Percentiles rank a stretch among this genome's conserved stretches.
These are phyloP conservation scores for Clitarchus hookeri DNA, from an alignment of 2,888 invertebrate species.

Conservation along the genomic window DNA sequence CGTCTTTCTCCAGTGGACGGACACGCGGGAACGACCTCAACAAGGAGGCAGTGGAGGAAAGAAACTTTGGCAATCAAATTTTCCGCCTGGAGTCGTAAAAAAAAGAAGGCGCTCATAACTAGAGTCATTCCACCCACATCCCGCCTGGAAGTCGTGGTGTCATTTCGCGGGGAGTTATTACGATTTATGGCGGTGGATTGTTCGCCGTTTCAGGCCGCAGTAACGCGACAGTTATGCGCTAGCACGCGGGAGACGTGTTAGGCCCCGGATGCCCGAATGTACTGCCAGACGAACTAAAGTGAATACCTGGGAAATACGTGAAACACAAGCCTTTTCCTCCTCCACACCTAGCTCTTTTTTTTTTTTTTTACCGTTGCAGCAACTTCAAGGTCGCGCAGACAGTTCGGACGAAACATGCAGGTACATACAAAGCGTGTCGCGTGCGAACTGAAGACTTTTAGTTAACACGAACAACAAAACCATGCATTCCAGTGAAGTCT, in stretches of 20 bases:
- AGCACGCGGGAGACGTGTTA: background rate
- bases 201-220: background rate
- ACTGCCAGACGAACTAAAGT: background rate
- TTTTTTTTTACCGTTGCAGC: too few species aligned
- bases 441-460: too few species aligned
- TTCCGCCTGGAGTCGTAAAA: background rate
- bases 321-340: too few species aligned
- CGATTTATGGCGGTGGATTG: background rate
- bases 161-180: background rate
- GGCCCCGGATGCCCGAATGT: background rate
- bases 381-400: too few species aligned
- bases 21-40: background rate
- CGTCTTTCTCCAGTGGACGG: too few species aligned
- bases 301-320: too few species aligned
- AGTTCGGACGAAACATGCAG: too few species aligned
- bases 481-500: too few species aligned
- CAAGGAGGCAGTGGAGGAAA: background rate
- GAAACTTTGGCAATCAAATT: conserved; percentile 7
- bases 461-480: too few species aligned
- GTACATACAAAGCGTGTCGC: too few species aligned
- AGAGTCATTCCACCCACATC: background rate
- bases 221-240: background rate
- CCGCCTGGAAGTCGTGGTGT: background rate
- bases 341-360: too few species aligned
- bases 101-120: background rate